A percentile compares a stretch with the other conserved stretches of the same genome.
phyloP scores from a whole-genome alignment of 2,113 vertebrate species.

The Poeciliopsis occidentalis region DNA sequence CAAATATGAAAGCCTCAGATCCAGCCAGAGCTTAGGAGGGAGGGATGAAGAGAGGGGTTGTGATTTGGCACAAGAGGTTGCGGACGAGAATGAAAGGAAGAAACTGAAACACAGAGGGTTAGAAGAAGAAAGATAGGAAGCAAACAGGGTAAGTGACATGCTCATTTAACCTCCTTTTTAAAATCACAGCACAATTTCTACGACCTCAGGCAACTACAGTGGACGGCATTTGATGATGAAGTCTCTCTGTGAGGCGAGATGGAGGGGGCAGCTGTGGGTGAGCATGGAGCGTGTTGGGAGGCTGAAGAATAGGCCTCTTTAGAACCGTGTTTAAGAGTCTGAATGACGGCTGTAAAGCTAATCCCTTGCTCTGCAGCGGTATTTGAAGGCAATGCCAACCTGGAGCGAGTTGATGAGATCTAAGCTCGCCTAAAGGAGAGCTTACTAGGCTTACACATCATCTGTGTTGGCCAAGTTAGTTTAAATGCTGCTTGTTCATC shows the following conservation, averaged over 20 bases:
- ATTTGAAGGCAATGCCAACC: conserved; percentile 71
- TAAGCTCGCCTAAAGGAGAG: conserved; percentile 71
- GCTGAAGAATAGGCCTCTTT: conserved; percentile 51
- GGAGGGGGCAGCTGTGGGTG: conserved; percentile 21
- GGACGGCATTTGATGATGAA: conserved; percentile 11
- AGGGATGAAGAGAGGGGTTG: conserved; percentile 14
- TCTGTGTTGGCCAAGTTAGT: conserved; percentile 71
- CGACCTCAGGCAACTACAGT: conserved; percentile 18
- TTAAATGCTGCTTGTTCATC: conserved; percentile 65
- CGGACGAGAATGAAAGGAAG: too few relatives aligned
- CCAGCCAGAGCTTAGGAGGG: conserved; percentile 54
- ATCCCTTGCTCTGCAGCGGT: conserved; percentile 57
- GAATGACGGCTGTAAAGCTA: conserved; percentile 65
- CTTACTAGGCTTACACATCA: conserved; percentile 69
- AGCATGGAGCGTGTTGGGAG: neutral
- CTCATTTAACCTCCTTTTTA: conserved; percentile 64
- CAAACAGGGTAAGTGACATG: conserved; percentile 23
- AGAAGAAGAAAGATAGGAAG: conserved; percentile 48
- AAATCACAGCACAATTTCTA: conserved; percentile 57
- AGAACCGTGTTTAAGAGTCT: conserved; percentile 60
- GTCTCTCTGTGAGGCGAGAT: conserved; percentile 15
- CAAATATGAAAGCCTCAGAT: conserved; percentile 68
- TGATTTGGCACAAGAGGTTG: conserved; percentile 62
- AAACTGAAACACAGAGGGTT: conserved; percentile 42
- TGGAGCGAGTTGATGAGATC: conserved; percentile 71